Conservation (phyloP, 2,888 invertebrate species). For the Mythimna impura region DNA sequence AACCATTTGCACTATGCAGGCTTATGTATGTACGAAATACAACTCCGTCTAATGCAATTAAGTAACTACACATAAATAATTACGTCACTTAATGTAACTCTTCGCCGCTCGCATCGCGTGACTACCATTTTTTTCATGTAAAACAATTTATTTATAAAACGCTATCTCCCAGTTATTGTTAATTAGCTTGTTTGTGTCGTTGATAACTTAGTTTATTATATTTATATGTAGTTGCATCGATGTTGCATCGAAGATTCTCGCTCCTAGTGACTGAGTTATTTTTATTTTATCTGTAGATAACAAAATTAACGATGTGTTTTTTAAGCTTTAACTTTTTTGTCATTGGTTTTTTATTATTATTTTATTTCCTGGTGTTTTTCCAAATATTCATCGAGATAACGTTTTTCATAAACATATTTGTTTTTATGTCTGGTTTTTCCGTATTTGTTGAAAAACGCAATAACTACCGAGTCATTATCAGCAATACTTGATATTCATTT, state of each 20-base stretch:
- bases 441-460: too few relatives aligned
- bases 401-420: neutral
- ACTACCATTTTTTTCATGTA: constrained; percentile 33
- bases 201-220: constrained; percentile 29
- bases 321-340: neutral
- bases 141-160: constrained; percentile 47
- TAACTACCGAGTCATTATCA: too few relatives aligned
- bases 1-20: too few relatives aligned
- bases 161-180: constrained; percentile 49
- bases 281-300: neutral
- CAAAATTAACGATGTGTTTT: neutral
- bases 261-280: neutral
- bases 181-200: constrained; percentile 51
- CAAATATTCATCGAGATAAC: neutral
- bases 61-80: too few relatives aligned
- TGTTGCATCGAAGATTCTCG: constrained; percentile 17
- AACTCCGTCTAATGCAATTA: too few relatives aligned
- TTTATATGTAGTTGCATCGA: constrained; percentile 19
- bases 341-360: neutral
- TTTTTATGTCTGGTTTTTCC: too few relatives aligned
- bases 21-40: too few relatives aligned
- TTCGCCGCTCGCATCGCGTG: constrained; percentile 21
- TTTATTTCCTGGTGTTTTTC: neutral
- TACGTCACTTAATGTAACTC: constrained; percentile 15
- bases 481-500: too few relatives aligned